Conservation (phyloP, 2,888 invertebrate genomes). For the Osedax frankpressi region DNA sequence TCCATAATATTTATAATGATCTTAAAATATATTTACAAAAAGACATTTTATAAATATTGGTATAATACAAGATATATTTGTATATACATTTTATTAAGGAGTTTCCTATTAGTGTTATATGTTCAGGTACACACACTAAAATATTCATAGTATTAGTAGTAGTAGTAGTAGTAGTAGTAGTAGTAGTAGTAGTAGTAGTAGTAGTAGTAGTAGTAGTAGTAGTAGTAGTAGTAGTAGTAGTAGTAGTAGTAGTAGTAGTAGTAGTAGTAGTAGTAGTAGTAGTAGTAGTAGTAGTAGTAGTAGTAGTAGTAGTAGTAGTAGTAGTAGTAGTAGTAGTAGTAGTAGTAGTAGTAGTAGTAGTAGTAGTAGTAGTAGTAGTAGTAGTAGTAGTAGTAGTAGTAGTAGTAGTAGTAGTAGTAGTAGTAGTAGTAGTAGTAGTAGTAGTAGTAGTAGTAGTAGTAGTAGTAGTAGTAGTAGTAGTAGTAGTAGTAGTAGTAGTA, state of each 20-base stretch:
- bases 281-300: neutral
- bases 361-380: neutral
- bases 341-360: neutral
- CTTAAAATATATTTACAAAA: no score
- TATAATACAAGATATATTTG: no score
- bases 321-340: neutral
- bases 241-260: neutral
- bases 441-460: neutral
- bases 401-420: neutral
- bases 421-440: neutral
- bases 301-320: neutral
- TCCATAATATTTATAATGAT: no score
- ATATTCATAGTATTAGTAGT: conserved; percentile 38
- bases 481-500: neutral
- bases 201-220: neutral
- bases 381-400: neutral
- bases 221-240: neutral
- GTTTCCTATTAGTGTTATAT: no score
- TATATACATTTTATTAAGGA: no score
- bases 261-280: neutral
- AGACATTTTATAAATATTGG: no score
- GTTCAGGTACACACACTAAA: no score
- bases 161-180: neutral
- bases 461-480: neutral
- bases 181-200: conserved; percentile 12